Evolutionary conservation across 2,797 vertebrate genomes (phyloP).

Genomic region (Ceyx erithaca): DNA sequence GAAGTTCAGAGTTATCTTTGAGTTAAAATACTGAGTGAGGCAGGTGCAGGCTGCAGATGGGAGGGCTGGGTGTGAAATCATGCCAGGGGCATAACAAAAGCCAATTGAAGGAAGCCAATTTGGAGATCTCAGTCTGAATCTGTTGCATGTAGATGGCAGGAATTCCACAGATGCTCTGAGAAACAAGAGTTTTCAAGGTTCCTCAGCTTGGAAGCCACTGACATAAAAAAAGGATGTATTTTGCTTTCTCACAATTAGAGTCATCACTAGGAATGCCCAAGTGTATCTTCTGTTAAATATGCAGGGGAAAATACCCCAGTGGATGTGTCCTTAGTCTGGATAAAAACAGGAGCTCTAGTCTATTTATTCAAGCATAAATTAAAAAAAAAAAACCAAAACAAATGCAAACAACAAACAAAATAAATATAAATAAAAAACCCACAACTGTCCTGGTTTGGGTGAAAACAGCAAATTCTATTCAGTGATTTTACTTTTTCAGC

Average conservation of each 20-base stretch:
- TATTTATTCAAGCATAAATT: not conserved
- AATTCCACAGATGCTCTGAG: constrained; percentile 67
- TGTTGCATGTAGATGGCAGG: constrained; percentile 54
- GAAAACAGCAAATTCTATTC: no score
- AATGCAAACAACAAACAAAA: not conserved
- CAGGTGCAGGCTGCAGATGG: constrained; percentile 78
- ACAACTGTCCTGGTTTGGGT: no score
- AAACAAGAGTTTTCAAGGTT: constrained; percentile 33
- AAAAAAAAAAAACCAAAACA: not conserved
- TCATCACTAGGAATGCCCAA: not conserved
- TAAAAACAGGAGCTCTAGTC: not conserved
- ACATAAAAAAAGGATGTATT: not conserved
- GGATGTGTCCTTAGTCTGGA: not conserved
- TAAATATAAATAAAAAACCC: not conserved
- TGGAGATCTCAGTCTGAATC: constrained; percentile 61
- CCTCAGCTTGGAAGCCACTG: not conserved
- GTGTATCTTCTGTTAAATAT: not conserved
- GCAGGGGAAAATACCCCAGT: not conserved
- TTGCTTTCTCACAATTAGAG: not conserved
- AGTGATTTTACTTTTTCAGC: no score
- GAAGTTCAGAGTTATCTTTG: constrained; percentile 50
- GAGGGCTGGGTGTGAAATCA: constrained; percentile 59
- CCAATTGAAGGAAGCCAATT: constrained; percentile 76
- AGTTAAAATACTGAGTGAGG: constrained; percentile 53
- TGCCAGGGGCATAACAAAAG: constrained; percentile 74